Evolutionary conservation across 2,113 vertebrate genomes (phyloP), one percentile per base, ranked within the genome.

Genomic region (Pteruthius melanotis): DNA sequence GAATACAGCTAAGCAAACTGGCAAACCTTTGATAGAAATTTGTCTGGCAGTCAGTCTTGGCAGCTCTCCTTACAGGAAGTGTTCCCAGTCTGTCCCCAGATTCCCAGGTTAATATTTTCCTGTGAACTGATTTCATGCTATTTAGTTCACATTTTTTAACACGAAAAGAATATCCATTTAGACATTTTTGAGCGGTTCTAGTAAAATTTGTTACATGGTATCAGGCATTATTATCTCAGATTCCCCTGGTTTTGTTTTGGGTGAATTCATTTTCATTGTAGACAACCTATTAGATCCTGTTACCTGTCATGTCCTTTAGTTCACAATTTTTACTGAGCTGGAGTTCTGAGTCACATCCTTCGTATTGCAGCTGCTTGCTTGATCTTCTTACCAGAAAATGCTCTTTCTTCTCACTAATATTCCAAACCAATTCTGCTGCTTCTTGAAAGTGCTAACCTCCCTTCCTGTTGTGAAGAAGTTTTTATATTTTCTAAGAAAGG

Each of bases 331-430:
- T 50, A 8, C 12, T 66, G 19, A 90, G 23, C 24, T 35, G 56
- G 26, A 91, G 35, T 68, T 92, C 65, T 5, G 4, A 79, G 18
- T n/a, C 3, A 5, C 9, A 44, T 74, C 15, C 30, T 39, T 72
- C 33, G 56, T 27, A 47, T 6, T 0, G 0, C 10, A 47, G 35
- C 31, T 0, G 0, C 56, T 59, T 68, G 28, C 21, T 64, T 27
- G 9, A 33, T 79, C 44, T 80, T 85, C 40, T 42, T 82, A 50
- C 24, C 3, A 3, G 30, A 6, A 19, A 70, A 53, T 60, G 21
- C 4, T 53, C 15, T 40, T 92, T 57, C 35, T 40, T 33, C 14
- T 72, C 3, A 4, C 12, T 76, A 42, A 79, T 26, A 17, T 79
- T 68, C 11, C 15, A 56, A 15, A 71, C 7, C 49, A 81, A 28